phyloP scores from a whole-genome alignment of 2,888 invertebrate genomes.

The Endomychus coccineus region DNA sequence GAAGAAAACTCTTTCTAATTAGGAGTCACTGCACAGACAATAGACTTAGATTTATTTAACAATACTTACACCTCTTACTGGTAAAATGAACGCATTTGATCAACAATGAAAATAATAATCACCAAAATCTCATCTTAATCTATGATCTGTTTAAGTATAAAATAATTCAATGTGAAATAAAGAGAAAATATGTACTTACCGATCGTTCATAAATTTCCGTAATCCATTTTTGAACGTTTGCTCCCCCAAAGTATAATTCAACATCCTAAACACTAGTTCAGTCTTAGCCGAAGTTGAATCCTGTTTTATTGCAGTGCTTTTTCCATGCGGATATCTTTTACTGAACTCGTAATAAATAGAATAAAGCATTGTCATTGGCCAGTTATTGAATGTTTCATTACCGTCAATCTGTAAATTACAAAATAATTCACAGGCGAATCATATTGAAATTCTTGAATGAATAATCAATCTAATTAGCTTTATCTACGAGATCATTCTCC shows the following conservation, averaged over 20 bases:
- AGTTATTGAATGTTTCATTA: constrained; percentile 67
- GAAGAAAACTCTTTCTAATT: too few species aligned
- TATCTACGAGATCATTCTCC: too few species aligned
- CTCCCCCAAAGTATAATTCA: constrained; percentile 76
- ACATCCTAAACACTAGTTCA: constrained; percentile 79
- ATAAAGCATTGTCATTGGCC: constrained; percentile 72
- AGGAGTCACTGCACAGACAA: too few species aligned
- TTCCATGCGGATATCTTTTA: constrained; percentile 69
- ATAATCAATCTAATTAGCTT: too few species aligned
- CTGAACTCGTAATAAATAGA: constrained; percentile 75
- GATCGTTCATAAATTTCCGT: constrained; percentile 58
- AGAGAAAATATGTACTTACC: constrained; percentile 36
- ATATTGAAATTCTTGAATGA: too few species aligned
- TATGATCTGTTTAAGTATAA: background rate
- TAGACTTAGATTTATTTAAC: too few species aligned
- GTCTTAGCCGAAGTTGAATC: constrained; percentile 70
- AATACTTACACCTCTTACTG: too few species aligned
- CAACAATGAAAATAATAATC: too few species aligned
- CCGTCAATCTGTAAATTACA: constrained; percentile 68
- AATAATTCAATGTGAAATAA: background rate
- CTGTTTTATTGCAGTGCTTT: constrained; percentile 66
- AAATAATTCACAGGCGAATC: constrained; percentile 9
- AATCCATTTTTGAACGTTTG: constrained; percentile 67
- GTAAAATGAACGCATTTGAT: too few species aligned
- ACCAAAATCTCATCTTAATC: too few species aligned